A percentile compares a stretch with the other conserved stretches of the same genome.
Evolutionary conservation across 2,888 invertebrate species (phyloP).

Genomic region (Spodoptera picta): DNA sequence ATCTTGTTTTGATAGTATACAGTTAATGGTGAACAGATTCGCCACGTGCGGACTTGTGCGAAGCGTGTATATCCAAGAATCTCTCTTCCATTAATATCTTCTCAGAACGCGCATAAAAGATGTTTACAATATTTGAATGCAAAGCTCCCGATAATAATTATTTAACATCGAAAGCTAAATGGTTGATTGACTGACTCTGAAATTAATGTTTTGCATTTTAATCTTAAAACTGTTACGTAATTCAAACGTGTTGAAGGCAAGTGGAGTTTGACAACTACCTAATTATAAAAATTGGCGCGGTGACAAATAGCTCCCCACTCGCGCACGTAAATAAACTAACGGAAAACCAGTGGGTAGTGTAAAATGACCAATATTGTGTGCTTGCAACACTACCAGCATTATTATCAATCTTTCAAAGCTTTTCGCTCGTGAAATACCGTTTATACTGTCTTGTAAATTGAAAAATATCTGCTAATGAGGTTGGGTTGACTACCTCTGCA

Average conservation of each 20-base stretch:
- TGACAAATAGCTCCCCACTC: slow-evolving; percentile 74
- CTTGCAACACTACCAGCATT: slow-evolving; percentile 28
- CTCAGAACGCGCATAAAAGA: slow-evolving; percentile 46
- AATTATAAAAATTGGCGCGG: slow-evolving; percentile 80
- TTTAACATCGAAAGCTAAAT: slow-evolving; percentile 36
- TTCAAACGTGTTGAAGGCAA: slow-evolving; percentile 52
- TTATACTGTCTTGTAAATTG: background rate
- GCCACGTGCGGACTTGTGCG: slow-evolving; percentile 36
- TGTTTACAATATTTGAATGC: slow-evolving; percentile 45
- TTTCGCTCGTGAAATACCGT: slow-evolving; percentile 9
- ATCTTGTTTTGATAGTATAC: slow-evolving; percentile 28
- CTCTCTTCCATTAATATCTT: slow-evolving; percentile 46
- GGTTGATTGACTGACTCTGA: slow-evolving; percentile 44
- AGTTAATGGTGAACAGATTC: slow-evolving; percentile 35
- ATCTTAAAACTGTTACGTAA: slow-evolving; percentile 65
- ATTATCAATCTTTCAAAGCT: slow-evolving; percentile 28
- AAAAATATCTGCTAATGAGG: slow-evolving; percentile 22
- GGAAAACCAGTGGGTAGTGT: slow-evolving; percentile 68
- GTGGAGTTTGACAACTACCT: slow-evolving; percentile 78
- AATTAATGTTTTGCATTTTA: slow-evolving; percentile 42
- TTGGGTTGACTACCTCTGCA: slow-evolving; percentile 31
- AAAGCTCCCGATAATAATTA: slow-evolving; percentile 37
- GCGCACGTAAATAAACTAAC: slow-evolving; percentile 70
- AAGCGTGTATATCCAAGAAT: slow-evolving; percentile 37
- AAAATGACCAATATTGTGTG: slow-evolving; percentile 58